Conservation (phyloP, 1,140 invertebrate species). For the Pteromalus puparum region DNA sequence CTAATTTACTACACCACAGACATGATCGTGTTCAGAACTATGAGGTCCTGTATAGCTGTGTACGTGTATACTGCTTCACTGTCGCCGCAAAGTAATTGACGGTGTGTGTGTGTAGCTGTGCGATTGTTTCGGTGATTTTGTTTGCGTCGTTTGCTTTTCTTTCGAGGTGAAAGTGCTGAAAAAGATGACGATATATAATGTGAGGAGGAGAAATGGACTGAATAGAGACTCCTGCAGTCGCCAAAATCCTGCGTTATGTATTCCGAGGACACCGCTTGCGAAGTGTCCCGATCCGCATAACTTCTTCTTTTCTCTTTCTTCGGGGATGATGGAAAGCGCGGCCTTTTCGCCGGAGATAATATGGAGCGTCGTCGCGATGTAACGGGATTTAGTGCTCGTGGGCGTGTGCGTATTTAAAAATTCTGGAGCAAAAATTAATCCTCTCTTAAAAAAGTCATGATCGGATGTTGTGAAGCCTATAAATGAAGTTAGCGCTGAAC, state of each 20-base stretch:
- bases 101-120: neutral
- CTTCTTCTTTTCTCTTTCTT: neutral
- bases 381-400: neutral
- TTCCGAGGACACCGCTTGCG: slow-evolving; percentile 11
- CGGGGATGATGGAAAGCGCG: neutral
- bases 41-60: neutral
- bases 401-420: neutral
- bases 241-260: slow-evolving; percentile 31
- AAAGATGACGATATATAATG: neutral
- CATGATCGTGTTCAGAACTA: slow-evolving; percentile 36
- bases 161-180: neutral
- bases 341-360: neutral
- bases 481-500: too few species aligned
- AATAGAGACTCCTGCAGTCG: neutral
- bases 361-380: neutral
- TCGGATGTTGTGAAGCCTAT: too few species aligned
- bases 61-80: neutral
- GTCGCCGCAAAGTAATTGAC: slow-evolving; percentile 20
- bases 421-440: too few species aligned
- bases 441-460: too few species aligned
- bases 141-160: neutral
- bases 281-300: neutral
- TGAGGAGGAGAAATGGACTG: too few species aligned
- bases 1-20: slow-evolving; percentile 24
- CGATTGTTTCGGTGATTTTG: neutral